These are phyloP conservation scores for Spondyliosoma cantharus DNA, from an alignment of 2,797 vertebrate species.

Conservation along the genomic window DNA sequence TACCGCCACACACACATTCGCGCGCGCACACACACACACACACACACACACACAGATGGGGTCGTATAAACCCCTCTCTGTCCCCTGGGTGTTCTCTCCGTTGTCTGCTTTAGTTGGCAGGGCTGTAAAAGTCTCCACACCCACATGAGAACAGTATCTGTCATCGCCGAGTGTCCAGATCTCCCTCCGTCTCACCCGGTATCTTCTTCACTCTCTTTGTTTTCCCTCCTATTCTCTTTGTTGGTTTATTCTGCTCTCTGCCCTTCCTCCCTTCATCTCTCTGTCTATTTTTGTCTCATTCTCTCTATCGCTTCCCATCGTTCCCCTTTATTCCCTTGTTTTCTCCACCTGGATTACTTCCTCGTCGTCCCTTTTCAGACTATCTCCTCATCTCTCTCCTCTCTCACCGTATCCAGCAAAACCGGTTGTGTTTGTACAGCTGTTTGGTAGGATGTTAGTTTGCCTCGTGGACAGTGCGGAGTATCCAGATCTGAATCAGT, in stretches of 20 bases:
- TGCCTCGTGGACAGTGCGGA: conserved; percentile 58
- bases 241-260: conserved; percentile 58
- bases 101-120: conserved; percentile 81
- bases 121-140: conserved; percentile 78
- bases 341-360: conserved; percentile 61
- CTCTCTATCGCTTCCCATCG: conserved; percentile 36
- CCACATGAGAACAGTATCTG: conserved; percentile 76
- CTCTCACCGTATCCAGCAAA: conserved; percentile 35
- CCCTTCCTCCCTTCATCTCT: conserved; percentile 50
- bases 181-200: conserved; percentile 60
- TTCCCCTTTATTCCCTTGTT: conserved; percentile 32
- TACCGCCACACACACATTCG: neutral
- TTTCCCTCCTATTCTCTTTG: conserved; percentile 62
- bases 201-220: conserved; percentile 55
- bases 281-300: conserved; percentile 41
- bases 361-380: conserved; percentile 5
- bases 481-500: conserved; percentile 55
- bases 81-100: conserved; percentile 70
- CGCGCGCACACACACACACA: conserved; percentile 22
- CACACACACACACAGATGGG: conserved; percentile 67
- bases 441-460: conserved; percentile 71
- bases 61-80: conserved; percentile 63
- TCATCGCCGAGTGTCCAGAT: conserved; percentile 74
- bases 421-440: conserved; percentile 70
- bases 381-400: conserved; percentile 26